Percentiles rank a stretch among this genome's conserved stretches.
Evolutionary conservation across 2,113 vertebrate genomes (phyloP).

Genomic region (Chionis minor): DNA sequence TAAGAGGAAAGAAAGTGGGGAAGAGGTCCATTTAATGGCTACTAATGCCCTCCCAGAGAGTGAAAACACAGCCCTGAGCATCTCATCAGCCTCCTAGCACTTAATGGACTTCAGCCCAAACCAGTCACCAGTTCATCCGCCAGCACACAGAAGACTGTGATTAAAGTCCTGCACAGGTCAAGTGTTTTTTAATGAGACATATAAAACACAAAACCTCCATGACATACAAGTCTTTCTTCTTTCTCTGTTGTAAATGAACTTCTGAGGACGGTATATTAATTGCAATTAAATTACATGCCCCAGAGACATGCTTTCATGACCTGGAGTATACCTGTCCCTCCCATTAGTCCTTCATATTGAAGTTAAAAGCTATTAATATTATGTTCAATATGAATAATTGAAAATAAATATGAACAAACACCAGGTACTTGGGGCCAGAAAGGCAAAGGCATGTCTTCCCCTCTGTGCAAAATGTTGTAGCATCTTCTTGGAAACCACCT

Average conservation of each 20-base stretch:
- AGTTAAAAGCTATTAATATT: neutral
- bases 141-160: neutral
- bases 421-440: neutral
- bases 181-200: neutral
- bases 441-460: neutral
- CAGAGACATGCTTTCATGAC: neutral
- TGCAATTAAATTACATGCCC: neutral
- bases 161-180: neutral
- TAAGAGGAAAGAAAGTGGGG: neutral
- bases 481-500: neutral
- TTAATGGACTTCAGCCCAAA: neutral
- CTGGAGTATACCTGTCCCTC: neutral
- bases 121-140: neutral
- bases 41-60: neutral
- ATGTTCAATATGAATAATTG: no score
- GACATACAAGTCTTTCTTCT: neutral
- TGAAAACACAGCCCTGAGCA: neutral
- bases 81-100: neutral
- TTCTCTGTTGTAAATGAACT: neutral
- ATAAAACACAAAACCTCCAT: neutral
- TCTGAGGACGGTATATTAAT: neutral
- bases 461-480: rapidly evolving
- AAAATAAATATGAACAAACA: neutral
- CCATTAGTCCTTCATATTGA: neutral
- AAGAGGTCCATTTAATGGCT: neutral